Evolutionary conservation across 2,888 invertebrate genomes (phyloP).

Genomic region (Cosmia pyralina): DNA sequence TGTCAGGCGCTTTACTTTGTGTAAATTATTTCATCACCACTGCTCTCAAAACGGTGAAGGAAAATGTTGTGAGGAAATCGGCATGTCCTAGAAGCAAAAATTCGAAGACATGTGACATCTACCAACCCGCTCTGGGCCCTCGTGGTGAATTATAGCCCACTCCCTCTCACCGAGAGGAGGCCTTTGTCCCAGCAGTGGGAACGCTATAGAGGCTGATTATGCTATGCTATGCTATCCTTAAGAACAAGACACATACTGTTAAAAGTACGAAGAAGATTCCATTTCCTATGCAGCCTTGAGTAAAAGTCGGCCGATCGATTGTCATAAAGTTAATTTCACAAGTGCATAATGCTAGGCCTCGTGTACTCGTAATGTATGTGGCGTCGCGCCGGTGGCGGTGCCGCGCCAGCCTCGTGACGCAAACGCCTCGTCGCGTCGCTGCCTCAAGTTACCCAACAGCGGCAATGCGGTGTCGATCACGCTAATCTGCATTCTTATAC

Average conservation of each 20-base stretch:
- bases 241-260: constrained; percentile 15
- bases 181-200: too few relatives aligned
- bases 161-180: too few relatives aligned
- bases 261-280: constrained; percentile 28
- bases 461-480: constrained; percentile 82
- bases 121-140: too few relatives aligned
- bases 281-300: constrained; percentile 64
- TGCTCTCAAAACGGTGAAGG: too few relatives aligned
- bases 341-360: constrained; percentile 72
- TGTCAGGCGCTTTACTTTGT: too few relatives aligned
- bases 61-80: too few relatives aligned
- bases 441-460: constrained; percentile 77
- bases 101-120: too few relatives aligned
- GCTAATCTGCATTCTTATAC: constrained; percentile 79
- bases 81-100: too few relatives aligned
- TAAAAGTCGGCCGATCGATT: constrained; percentile 66
- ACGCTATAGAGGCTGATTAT: too few relatives aligned
- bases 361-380: constrained; percentile 62
- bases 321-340: constrained; percentile 66
- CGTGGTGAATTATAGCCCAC: too few relatives aligned
- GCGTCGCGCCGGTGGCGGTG: constrained; percentile 36
- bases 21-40: too few relatives aligned
- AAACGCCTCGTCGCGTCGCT: constrained; percentile 63
- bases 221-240: not conserved
- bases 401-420: constrained; percentile 64